Conservation (phyloP, 2,888 invertebrate genomes). For the Synanthedon vespiformis region DNA sequence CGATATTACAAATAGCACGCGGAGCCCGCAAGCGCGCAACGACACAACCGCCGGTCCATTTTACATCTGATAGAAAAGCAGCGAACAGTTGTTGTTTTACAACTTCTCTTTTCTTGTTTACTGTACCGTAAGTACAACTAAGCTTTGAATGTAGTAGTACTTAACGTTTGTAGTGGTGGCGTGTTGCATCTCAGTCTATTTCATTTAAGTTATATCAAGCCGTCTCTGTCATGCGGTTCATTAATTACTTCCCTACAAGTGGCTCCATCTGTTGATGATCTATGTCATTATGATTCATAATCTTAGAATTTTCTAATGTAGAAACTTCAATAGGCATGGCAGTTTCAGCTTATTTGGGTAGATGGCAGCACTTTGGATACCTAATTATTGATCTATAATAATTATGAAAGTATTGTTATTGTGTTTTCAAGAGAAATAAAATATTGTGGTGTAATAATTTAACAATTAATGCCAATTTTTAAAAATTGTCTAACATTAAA, state of each 20-base stretch:
- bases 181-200: constrained; percentile 1
- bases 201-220: constrained; percentile 7
- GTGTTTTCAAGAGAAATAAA: too few species aligned
- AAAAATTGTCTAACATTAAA: too few species aligned
- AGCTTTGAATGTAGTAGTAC: constrained; percentile 34
- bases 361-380: too few species aligned
- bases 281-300: background rate
- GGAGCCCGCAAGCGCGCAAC: constrained; percentile 59
- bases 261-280: constrained; percentile 34
- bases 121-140: constrained; percentile 33
- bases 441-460: too few species aligned
- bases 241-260: constrained; percentile 17
- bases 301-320: too few species aligned
- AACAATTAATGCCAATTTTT: too few species aligned
- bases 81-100: constrained; percentile 64
- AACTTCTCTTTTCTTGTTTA: constrained; percentile 68
- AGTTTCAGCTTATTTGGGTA: too few species aligned
- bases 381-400: too few species aligned
- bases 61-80: constrained; percentile 70
- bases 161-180: constrained; percentile 25
- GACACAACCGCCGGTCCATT: constrained; percentile 66
- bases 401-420: too few species aligned
- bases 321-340: too few species aligned
- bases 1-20: constrained; percentile 65
- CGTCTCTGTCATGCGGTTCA: constrained; percentile 35